Evolutionary conservation across 2,888 invertebrate genomes (phyloP).

Genomic region (Ochropleura leucogaster): DNA sequence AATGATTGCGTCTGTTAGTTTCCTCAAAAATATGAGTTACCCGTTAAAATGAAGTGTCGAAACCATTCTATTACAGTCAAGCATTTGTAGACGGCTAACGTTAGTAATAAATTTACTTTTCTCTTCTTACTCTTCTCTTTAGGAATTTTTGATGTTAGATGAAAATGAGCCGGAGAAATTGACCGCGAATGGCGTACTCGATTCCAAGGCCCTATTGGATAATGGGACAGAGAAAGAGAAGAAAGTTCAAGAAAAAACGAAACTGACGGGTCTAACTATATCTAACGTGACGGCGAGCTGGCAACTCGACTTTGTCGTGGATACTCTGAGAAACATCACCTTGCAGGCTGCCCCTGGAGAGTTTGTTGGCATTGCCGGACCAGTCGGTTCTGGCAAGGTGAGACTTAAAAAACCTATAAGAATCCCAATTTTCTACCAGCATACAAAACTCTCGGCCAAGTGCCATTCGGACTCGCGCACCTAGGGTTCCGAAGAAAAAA

Average conservation of each 20-base stretch:
- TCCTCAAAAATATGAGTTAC: background rate
- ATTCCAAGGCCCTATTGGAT: constrained; percentile 39
- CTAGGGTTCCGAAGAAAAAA: no score
- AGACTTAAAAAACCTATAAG: background rate
- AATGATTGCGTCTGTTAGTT: background rate
- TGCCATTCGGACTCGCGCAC: no score
- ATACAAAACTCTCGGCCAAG: background rate
- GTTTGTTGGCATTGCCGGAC: constrained; percentile 93
- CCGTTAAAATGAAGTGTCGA: background rate
- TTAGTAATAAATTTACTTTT: background rate
- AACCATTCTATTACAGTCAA: background rate
- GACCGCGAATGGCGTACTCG: constrained; percentile 39
- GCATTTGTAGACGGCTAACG: background rate
- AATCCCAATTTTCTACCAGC: background rate
- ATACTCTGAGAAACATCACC: constrained; percentile 89
- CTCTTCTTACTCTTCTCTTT: constrained; percentile 58
- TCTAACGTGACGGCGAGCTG: constrained; percentile 85
- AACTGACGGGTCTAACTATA: constrained; percentile 76
- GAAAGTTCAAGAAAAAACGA: constrained; percentile 21
- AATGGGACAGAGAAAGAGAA: constrained; percentile 43
- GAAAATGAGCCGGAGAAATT: constrained; percentile 77
- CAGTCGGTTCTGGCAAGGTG: constrained; percentile 94
- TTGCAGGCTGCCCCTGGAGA: constrained; percentile 89
- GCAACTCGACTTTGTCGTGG: constrained; percentile 82
- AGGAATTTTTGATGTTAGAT: constrained; percentile 86